A percentile compares a stretch with the other conserved stretches of the same genome.
Conservation (phyloP, 2,113 vertebrate species). For the Gila orcuttii region DNA sequence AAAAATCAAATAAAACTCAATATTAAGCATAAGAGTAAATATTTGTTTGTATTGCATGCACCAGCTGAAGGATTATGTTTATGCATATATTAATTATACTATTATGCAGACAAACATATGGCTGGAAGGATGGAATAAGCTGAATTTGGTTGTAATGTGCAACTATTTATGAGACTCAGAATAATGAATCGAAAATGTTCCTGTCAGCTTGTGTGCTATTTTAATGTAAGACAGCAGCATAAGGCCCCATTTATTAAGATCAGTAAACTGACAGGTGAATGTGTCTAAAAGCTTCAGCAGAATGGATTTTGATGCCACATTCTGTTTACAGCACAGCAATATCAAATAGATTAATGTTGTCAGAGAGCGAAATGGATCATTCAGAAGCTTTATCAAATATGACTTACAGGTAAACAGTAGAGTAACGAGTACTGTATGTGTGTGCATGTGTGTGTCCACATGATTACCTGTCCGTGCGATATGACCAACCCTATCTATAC, state of each 20-base stretch:
- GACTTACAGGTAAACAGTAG: constrained; percentile 33
- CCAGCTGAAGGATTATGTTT: neutral
- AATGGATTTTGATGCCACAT: constrained; percentile 39
- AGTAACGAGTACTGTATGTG: neutral
- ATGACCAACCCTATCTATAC: constrained; percentile 29
- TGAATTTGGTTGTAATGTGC: constrained; percentile 3
- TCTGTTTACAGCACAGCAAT: constrained; percentile 44
- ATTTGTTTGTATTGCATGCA: neutral
- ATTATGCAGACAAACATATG: neutral
- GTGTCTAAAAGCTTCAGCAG: constrained; percentile 35
- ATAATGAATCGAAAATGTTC: constrained; percentile 1
- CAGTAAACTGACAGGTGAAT: constrained; percentile 56
- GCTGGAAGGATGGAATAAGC: neutral
- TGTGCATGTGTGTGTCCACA: neutral
- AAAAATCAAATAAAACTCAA: neutral
- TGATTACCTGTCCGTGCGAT: constrained; percentile 17
- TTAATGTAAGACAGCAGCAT: constrained; percentile 16
- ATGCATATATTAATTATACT: neutral
- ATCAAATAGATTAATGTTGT: constrained; percentile 49
- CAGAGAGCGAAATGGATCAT: constrained; percentile 36
- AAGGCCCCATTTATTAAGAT: constrained; percentile 49
- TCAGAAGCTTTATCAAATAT: constrained; percentile 48
- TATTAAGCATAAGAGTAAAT: neutral
- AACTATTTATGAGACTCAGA: neutral
- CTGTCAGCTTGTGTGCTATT: constrained; percentile 35